phyloP scores from a whole-genome alignment of 2,113 vertebrate species.

The Corvus hawaiiensis region DNA sequence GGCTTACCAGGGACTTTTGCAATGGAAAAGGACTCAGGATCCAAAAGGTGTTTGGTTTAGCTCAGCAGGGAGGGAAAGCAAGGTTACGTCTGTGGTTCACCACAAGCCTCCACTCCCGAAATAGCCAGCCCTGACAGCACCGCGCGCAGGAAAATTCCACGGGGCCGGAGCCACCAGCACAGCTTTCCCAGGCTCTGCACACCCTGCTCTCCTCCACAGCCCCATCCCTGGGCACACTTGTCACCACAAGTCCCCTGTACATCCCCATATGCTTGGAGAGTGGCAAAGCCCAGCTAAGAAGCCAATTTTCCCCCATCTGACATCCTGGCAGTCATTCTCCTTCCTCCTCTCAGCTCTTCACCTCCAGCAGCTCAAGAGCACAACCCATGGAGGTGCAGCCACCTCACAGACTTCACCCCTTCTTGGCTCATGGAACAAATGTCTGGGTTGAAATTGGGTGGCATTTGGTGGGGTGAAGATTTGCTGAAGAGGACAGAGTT shows the following conservation, averaged over 20 bases:
- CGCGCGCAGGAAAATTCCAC: background rate
- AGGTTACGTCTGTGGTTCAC: background rate
- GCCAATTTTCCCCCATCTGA: fast-evolving
- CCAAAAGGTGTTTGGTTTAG: background rate
- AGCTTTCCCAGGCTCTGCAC: background rate
- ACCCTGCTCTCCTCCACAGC: fast-evolving
- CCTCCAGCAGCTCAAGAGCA: background rate
- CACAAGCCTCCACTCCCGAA: background rate
- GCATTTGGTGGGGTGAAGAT: background rate
- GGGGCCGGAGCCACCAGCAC: fast-evolving
- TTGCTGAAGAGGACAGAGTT: background rate
- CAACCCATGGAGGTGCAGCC: background rate
- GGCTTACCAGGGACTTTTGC: background rate
- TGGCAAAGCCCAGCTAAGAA: background rate
- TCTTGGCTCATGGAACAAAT: background rate
- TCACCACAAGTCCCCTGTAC: background rate
- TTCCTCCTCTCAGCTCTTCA: background rate
- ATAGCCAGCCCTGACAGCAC: background rate
- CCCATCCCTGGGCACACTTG: fast-evolving
- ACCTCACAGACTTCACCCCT: background rate
- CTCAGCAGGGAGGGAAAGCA: background rate
- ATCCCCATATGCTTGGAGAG: fast-evolving
- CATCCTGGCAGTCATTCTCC: background rate
- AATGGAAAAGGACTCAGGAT: background rate
- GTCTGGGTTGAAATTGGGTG: background rate